Base-by-base conservation (phyloP, 2,888 invertebrate species). In the Drosophila stalkeri region DNA sequence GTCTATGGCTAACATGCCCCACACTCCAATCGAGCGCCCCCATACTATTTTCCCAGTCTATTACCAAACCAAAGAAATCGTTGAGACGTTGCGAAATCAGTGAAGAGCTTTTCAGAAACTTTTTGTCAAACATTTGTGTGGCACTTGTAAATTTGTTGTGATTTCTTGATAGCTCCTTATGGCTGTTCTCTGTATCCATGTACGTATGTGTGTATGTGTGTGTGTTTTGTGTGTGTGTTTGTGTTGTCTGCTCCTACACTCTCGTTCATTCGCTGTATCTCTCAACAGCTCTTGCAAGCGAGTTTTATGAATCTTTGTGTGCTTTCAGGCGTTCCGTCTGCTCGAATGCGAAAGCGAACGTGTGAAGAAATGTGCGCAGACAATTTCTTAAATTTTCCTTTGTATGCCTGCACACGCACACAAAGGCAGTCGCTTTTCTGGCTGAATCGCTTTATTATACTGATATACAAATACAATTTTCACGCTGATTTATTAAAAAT, bases 41-140 rank as follows among this genome's bases (percentile, higher is more conserved):
- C 2, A 0, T 18, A 39, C 46, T 35, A 35, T 54, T 54, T 7
- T 35, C 41, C 55, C 66, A 67, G 65, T 67, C 67, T 65, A 77
- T 66, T 57, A 77, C 69, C 20, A 64, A 60, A 37, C 56, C 72
- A 77, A 71, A 76, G 84, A 80, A 84, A 84, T 84, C 86, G 84
- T 82, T 86, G 86, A 80, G 82, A 84, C 82, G 85, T 82, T 86
- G 85, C 85, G 76, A 85, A 85, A 85, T 87, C 87, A 86, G 86
- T 87, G 81, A 72, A 86, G 88, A 82, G 80, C 82, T 86, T 82
- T 84, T 88, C 82, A 75, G 57, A 85, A 88, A 85, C 77, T 89
- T 88, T 89, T 87, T 87, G 87, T 88, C 89, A 88, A 88, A 89
- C 89, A 88, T 84, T 84, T 89, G 85, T 88, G 88, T 81, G 84